Base-by-base conservation (phyloP, 2,797 vertebrate species). In the Holocentrus rufus region DNA sequence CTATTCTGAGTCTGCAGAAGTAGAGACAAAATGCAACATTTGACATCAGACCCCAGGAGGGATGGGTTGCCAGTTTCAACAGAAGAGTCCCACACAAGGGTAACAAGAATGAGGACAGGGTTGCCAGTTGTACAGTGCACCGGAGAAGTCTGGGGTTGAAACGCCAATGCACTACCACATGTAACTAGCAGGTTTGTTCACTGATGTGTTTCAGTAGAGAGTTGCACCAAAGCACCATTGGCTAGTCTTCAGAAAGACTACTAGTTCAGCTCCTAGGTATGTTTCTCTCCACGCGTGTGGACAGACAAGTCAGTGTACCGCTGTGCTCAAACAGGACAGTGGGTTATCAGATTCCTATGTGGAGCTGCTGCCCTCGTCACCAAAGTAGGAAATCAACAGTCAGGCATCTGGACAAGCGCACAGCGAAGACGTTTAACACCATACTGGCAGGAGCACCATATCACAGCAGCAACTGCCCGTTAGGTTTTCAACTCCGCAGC, bases 171-270 rank as follows among this genome's bases (percentile, higher is more conserved):
- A 18, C 74, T 59, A 62, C 56, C 14, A 18, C 18, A 60, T 20
- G 47, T 30, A 34, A 80, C 77, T 34, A 50, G 25, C 22, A 55
- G 65, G 46, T 83, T 86, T 81, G 71, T 82, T 83, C 77, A 14
- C 73, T 30, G 50, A 61, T 13, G 57, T 23, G 53, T 83, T 69
- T 90, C 80, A 90, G 88, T 82, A 87, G 82, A 65, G 86, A 86
- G 85, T 80, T 83, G 85, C 89, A 89, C 89, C 79, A 79, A 88
- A 92, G 92, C 93, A 92, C 91, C 91, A 73, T 69, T 64, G 64
- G 81, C 73, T 23, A 80, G 80, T 74, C 85, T 83, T 71, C 30
- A 63, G 62, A 77, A 70, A 87, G 67, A 86, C 85, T 36, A 66
- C 52, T 49, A 30, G 72, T 85, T 77, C 56, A 65, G 74, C 76